These are phyloP conservation scores for Metallyticus violacea DNA, from an alignment of 2,888 invertebrate genomes.

Conservation along the genomic window DNA sequence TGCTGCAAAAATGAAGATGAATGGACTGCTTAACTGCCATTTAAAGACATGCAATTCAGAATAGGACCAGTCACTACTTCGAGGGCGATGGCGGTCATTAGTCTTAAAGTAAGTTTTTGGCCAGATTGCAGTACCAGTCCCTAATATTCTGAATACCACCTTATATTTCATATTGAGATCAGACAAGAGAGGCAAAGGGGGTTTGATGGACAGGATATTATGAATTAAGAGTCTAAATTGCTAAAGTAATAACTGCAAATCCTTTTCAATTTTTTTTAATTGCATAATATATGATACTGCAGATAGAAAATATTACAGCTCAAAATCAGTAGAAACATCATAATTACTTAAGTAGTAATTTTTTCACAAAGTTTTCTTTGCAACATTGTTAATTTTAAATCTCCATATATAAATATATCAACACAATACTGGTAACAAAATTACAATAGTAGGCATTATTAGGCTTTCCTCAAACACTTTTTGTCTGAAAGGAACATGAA, in stretches of 20 bases:
- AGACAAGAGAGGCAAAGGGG: no score
- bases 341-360: not conserved
- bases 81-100: no score
- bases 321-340: not conserved
- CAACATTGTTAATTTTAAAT: not conserved
- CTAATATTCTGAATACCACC: no score
- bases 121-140: no score
- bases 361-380: not conserved
- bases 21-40: no score
- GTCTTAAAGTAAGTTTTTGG: no score
- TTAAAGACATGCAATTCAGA: no score
- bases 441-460: not conserved
- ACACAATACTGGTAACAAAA: not conserved
- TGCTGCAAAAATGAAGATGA: no score
- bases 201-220: no score
- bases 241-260: not conserved
- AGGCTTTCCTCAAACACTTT: not conserved
- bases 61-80: no score
- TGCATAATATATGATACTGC: not conserved
- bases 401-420: not conserved
- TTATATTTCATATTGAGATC: no score
- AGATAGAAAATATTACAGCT: not conserved
- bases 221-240: no score
- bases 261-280: not conserved
- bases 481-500: not conserved